These are phyloP conservation scores for human (Homo sapiens) DNA, from an alignment of 2,113 vertebrate genomes.

Conservation along the genomic window DNA sequence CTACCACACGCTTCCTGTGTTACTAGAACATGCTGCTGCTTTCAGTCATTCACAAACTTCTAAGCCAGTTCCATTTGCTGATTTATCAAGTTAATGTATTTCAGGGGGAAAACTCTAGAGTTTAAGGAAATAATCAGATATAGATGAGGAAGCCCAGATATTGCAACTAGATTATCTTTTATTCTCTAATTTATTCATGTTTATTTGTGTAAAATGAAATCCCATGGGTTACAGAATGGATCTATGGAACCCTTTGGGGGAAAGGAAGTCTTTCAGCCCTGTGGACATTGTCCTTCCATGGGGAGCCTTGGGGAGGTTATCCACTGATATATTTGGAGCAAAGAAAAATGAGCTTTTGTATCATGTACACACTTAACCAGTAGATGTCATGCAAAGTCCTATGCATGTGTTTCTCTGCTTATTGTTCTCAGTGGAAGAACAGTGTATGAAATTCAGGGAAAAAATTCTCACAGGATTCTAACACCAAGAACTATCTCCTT, in stretches of 20 bases:
- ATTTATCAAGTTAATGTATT: not conserved
- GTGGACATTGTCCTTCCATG: not conserved
- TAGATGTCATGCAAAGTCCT: constrained; percentile 70
- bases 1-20: not conserved
- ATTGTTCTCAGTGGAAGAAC: not conserved
- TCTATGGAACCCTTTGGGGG: not conserved
- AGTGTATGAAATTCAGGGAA: not conserved
- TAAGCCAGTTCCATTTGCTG: not conserved
- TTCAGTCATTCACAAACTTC: not conserved
- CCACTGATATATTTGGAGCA: not conserved
- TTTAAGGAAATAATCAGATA: not conserved
- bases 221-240: not conserved
- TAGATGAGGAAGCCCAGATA: not conserved
- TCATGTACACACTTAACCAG: constrained; percentile 50
- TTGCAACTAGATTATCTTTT: not conserved
- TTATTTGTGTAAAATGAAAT: not conserved
- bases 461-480: not conserved
- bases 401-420: not conserved
- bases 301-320: not conserved
- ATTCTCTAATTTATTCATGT: not conserved
- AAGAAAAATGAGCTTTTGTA: not conserved
- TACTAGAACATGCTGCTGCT: not conserved
- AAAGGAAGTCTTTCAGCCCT: not conserved
- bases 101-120: not conserved
- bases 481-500: not conserved